These are phyloP conservation scores for Dreissena polymorpha DNA, from an alignment of 1,140 invertebrate genomes.

Conservation along the genomic window DNA sequence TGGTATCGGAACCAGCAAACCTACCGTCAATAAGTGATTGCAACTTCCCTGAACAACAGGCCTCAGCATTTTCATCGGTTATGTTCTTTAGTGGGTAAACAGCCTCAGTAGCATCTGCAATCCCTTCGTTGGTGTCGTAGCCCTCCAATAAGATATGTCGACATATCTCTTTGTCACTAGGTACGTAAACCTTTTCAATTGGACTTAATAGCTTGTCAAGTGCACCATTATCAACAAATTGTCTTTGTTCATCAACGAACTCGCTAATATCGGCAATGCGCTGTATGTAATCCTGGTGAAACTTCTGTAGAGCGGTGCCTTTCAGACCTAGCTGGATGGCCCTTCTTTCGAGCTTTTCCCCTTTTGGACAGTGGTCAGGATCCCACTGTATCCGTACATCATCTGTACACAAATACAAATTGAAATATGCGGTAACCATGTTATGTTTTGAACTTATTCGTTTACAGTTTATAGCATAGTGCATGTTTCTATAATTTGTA, in stretches of 20 bases:
- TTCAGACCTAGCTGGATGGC: constrained; percentile 71
- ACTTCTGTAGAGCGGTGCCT: constrained; percentile 54
- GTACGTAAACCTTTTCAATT: constrained; percentile 19
- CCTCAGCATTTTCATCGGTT: too few relatives aligned
- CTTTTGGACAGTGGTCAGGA: constrained; percentile 67
- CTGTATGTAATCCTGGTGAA: constrained; percentile 55
- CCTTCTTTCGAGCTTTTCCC: constrained; percentile 57
- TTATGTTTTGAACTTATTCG: too few relatives aligned
- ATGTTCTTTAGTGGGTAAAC: too few relatives aligned
- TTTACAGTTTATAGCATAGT: too few relatives aligned
- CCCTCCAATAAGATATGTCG: constrained; percentile 22
- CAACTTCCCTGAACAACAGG: too few relatives aligned
- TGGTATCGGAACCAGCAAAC: not conserved
- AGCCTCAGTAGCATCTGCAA: too few relatives aligned
- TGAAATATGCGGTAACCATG: too few relatives aligned
- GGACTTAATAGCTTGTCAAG: constrained; percentile 19
- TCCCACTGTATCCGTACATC: constrained; percentile 71
- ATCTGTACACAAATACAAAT: too few relatives aligned
- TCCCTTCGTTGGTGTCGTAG: not conserved
- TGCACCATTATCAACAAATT: constrained; percentile 2
- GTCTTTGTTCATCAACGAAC: constrained; percentile 57
- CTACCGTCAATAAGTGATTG: not conserved
- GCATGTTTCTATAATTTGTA: too few relatives aligned
- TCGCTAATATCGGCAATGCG: constrained; percentile 62
- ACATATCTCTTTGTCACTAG: constrained; percentile 11